phyloP scores from a whole-genome alignment of 2,797 vertebrate species.

The Sebastes nivosus region DNA sequence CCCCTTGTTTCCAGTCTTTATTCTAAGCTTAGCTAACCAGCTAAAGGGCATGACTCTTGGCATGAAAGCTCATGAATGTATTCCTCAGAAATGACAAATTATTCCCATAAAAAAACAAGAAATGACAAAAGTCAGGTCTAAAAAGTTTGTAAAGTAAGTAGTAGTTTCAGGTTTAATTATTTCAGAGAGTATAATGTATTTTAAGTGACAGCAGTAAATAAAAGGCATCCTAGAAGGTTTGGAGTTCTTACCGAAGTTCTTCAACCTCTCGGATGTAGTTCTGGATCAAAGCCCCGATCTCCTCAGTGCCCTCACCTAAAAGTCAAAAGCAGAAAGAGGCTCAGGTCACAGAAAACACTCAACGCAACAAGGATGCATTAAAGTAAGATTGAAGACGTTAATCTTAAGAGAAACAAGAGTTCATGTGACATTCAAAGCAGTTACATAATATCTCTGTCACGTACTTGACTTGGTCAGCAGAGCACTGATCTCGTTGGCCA shows the following conservation, averaged over 20 bases:
- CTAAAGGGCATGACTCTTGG: no score
- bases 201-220: not conserved
- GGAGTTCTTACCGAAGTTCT: constrained; percentile 87
- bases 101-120: not conserved
- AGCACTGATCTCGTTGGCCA: constrained; percentile 91
- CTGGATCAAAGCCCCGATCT: constrained; percentile 92
- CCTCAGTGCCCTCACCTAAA: constrained; percentile 91
- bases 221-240: not conserved
- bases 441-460: constrained; percentile 19
- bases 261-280: constrained; percentile 97
- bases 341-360: not conserved
- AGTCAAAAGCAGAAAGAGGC: not conserved
- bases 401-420: not conserved
- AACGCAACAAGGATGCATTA: not conserved
- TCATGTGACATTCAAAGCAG: not conserved
- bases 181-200: not conserved
- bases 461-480: constrained; percentile 93
- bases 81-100: not conserved
- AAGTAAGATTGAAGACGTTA: fast-evolving
- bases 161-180: not conserved
- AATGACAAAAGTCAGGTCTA: not conserved
- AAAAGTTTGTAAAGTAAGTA: not conserved
- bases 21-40: no score
- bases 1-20: no score
- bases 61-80: no score